A percentile compares a stretch with the other conserved stretches of the same genome.
phyloP scores from a whole-genome alignment of 2,888 invertebrate species.

The Heteromurus nitidus region DNA sequence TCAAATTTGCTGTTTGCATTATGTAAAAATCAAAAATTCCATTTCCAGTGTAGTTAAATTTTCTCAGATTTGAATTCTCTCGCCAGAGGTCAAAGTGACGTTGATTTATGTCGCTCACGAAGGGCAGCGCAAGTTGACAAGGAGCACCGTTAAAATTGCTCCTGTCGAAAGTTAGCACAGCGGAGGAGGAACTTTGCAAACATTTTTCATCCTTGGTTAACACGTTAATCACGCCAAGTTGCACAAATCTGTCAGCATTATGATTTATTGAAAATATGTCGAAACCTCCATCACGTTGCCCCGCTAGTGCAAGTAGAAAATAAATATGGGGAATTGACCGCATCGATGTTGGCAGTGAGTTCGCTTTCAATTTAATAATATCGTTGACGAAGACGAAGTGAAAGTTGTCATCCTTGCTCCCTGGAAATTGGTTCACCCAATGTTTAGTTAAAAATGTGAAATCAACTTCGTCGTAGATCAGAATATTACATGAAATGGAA shows the following conservation, averaged over 20 bases:
- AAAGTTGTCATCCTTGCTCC: background rate
- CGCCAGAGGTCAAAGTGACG: background rate
- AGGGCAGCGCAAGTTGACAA: background rate
- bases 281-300: no score
- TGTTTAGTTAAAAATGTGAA: background rate
- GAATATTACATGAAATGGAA: background rate
- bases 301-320: no score
- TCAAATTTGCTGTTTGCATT: background rate
- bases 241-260: background rate
- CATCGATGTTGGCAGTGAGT: no score
- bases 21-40: background rate
- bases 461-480: background rate
- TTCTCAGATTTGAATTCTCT: background rate
- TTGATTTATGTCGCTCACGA: background rate
- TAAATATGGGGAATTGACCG: no score
- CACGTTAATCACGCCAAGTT: background rate
- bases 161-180: background rate
- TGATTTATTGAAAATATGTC: background rate
- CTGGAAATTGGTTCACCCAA: background rate
- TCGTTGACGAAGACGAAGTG: no score
- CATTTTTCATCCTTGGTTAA: background rate
- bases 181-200: no score
- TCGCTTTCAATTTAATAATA: no score
- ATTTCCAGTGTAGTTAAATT: background rate
- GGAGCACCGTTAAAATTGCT: background rate